Evolutionary conservation across 2,888 invertebrate species (phyloP).

Genomic region (Miltochrista miniata): DNA sequence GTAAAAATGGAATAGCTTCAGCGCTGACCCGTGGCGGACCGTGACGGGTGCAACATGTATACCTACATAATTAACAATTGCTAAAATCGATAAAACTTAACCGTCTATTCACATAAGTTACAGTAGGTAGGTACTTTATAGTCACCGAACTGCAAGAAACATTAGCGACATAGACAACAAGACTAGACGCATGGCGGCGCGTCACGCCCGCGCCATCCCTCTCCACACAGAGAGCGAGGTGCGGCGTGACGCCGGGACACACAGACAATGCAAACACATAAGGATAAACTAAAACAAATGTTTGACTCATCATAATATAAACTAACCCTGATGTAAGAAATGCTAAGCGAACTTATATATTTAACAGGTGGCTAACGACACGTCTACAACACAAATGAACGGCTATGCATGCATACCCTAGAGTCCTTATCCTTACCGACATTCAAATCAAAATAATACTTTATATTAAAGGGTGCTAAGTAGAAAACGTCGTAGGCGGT

Average conservation of each 20-base stretch:
- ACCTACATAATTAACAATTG: constrained; percentile 48
- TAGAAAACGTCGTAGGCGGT: constrained; percentile 49
- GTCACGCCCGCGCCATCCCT: background rate
- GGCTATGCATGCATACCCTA: constrained; percentile 22
- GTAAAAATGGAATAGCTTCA: constrained; percentile 44
- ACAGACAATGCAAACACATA: background rate
- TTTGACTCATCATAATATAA: constrained; percentile 15
- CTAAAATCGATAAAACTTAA: constrained; percentile 74
- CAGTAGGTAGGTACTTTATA: constrained; percentile 2
- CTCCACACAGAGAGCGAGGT: background rate
- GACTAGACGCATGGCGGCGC: constrained; percentile 30
- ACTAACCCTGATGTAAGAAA: constrained; percentile 14
- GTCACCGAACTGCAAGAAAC: too few relatives aligned
- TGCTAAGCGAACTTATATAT: constrained; percentile 7
- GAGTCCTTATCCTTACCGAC: constrained; percentile 34
- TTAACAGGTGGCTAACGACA: constrained; percentile 12
- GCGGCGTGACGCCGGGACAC: constrained; percentile 6
- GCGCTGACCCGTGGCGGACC: background rate
- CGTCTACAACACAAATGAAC: constrained; percentile 12
- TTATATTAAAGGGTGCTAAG: constrained; percentile 41
- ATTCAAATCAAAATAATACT: constrained; percentile 47
- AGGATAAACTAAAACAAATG: constrained; percentile 14
- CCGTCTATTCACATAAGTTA: constrained; percentile 39
- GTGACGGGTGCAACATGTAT: background rate
- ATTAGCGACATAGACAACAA: constrained; percentile 6